These are phyloP conservation scores for Heliconius hortense DNA, from an alignment of 2,888 invertebrate genomes.

Conservation along the genomic window DNA sequence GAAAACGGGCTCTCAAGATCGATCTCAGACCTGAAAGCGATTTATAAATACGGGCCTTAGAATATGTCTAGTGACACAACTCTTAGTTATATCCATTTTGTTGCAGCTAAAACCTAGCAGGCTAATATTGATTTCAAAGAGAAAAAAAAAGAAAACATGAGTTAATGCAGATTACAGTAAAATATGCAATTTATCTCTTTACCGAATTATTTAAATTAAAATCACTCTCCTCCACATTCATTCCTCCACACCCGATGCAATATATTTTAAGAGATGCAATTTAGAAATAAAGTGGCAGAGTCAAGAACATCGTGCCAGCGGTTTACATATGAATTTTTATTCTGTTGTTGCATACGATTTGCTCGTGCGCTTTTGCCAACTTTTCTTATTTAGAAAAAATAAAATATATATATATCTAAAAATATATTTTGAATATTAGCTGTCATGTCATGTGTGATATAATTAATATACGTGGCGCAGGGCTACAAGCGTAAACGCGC, in stretches of 20 bases:
- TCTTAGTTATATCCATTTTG: too few relatives aligned
- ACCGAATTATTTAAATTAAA: background rate
- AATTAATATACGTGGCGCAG: background rate
- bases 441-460: too few relatives aligned
- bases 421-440: background rate
- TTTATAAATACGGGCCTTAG: too few relatives aligned
- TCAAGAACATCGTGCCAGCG: slow-evolving; percentile 5
- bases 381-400: background rate
- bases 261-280: slow-evolving; percentile 14
- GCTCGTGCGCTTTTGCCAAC: slow-evolving; percentile 6
- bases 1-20: too few relatives aligned
- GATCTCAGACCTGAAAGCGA: too few relatives aligned
- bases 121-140: too few relatives aligned
- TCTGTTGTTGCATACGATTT: slow-evolving; percentile 4
- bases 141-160: background rate
- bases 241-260: background rate
- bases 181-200: background rate
- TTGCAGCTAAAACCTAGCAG: too few relatives aligned
- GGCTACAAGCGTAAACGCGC: background rate
- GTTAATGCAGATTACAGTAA: background rate
- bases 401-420: background rate
- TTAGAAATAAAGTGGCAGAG: slow-evolving; percentile 10
- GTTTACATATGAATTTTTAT: slow-evolving; percentile 9
- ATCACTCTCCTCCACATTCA: background rate
- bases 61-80: too few relatives aligned